Evolutionary conservation across 1,140 invertebrate species (phyloP), one percentile per base, ranked within the genome.

Genomic region (Thaumatotibia leucotreta): DNA sequence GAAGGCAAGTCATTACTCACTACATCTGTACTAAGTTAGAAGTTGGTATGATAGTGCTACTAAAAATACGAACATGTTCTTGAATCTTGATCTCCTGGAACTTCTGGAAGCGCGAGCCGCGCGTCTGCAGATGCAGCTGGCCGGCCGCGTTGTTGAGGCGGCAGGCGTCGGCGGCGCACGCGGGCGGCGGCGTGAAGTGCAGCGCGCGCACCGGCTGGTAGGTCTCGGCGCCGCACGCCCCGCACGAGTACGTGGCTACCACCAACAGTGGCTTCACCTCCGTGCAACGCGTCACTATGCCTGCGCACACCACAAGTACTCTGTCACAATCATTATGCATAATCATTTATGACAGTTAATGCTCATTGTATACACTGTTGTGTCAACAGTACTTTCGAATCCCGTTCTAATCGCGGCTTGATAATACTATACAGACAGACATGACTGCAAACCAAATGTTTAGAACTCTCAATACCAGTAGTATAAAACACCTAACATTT

Each of bases 61-160:
- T n/a, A n/a, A n/a, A n/a, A n/a, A n/a, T n/a, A n/a, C n/a, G n/a
- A n/a, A 97, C 97, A 92, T 98, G 96, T 93, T 99, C 99, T 91
- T 99, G 99, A 72, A 99, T 95, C 91, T 97, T 98, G 0, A 99
- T 78, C 92, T 99, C 98, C 92, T 99, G 99, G 88, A 99, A 99
- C 90, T 99, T 99, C 31, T 99, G 92, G 90, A 99, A 99, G 84
- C 99, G 98, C 0, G 98, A 99, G 2, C 98, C 99, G 69, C 98
- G 93, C 1, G 97, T 98, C 92, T 99, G 99, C 63, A 99, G 92
- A 86, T 97, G 97, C 4, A 99, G 92, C 68, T 98, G 93, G 14
- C 99, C 99, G 61, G 97, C 97, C 0, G 98, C 96, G 90, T 98
- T 98, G 84, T 99, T 99, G 0, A 97, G 93, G 9, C 96, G 94